Evolutionary conservation across 37 sponge, comb jelly and placozoan genomes (phyloP).

Genomic region (Eunapius fragilis): DNA sequence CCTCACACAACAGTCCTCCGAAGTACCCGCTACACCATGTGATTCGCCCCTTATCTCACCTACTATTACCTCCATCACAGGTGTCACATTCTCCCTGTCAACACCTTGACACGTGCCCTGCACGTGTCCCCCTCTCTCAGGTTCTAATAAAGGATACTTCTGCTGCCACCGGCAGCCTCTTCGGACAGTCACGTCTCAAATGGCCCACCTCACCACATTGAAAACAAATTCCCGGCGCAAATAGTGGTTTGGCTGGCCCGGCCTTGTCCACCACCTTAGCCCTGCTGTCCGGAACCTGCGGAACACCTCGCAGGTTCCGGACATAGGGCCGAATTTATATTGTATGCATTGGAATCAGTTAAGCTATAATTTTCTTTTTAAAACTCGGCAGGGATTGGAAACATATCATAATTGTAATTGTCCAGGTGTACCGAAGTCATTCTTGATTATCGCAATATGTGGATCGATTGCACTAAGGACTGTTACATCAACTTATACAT

Average conservation of each 20-base stretch:
- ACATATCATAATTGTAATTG: no score
- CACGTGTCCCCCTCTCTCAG: not conserved
- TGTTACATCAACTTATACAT: no score
- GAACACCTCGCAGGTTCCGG: no score
- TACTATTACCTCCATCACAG: not conserved
- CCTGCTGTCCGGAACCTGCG: not conserved
- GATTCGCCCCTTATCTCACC: not conserved
- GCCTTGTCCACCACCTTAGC: not conserved
- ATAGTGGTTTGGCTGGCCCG: not conserved
- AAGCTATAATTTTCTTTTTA: no score
- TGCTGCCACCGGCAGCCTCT: not conserved
- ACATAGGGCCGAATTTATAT: no score
- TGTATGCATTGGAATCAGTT: no score
- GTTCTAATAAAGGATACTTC: not conserved
- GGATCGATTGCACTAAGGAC: no score
- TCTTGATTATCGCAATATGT: no score
- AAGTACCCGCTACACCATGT: not conserved
- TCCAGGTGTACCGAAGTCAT: no score
- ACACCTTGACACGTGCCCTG: not conserved
- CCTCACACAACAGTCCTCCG: slow-evolving; percentile 1
- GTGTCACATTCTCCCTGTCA: not conserved
- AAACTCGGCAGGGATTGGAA: no score
- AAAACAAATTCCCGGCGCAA: slow-evolving; percentile 12
- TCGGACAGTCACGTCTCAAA: slow-evolving; percentile 12
- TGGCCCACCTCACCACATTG: slow-evolving; percentile 19